These are phyloP conservation scores for Tenualosa thibaudeaui DNA, from an alignment of 2,797 vertebrate species.

Conservation along the genomic window DNA sequence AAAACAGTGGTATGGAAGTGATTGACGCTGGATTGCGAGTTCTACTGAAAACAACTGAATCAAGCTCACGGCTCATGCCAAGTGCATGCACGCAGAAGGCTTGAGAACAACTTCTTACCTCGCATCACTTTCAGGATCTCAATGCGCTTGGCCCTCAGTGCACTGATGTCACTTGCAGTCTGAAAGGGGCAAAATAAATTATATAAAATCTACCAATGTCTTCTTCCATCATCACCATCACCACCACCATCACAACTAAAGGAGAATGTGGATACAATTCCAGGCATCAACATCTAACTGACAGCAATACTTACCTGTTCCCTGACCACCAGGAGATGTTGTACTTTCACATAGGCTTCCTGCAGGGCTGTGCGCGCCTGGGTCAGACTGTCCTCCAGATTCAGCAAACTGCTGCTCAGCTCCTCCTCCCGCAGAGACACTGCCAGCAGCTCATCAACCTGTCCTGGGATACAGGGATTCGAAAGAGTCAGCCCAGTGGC, in stretches of 20 bases:
- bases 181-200: constrained; percentile 56
- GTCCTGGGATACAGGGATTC: constrained; percentile 47
- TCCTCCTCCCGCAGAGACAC: constrained; percentile 90
- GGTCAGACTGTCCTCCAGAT: constrained; percentile 79
- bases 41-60: too few species aligned
- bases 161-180: constrained; percentile 85
- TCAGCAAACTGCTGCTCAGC: constrained; percentile 79
- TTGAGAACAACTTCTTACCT: constrained; percentile 70
- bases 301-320: constrained; percentile 79
- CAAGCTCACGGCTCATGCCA: neutral
- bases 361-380: constrained; percentile 82
- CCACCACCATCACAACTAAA: neutral
- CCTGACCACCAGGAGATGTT: constrained; percentile 81
- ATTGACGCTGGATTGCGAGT: too few species aligned
- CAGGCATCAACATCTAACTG: neutral
- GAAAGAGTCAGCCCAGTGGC: neutral
- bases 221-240: too few species aligned
- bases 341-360: constrained; percentile 84
- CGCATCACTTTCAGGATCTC: constrained; percentile 88
- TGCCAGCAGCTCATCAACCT: constrained; percentile 83
- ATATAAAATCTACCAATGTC: too few species aligned
- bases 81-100: too few species aligned
- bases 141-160: constrained; percentile 85
- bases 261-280: neutral
- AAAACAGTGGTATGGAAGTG: too few species aligned